Conservation (phyloP, 2,888 invertebrate genomes). For the Drosophila tripunctata region DNA sequence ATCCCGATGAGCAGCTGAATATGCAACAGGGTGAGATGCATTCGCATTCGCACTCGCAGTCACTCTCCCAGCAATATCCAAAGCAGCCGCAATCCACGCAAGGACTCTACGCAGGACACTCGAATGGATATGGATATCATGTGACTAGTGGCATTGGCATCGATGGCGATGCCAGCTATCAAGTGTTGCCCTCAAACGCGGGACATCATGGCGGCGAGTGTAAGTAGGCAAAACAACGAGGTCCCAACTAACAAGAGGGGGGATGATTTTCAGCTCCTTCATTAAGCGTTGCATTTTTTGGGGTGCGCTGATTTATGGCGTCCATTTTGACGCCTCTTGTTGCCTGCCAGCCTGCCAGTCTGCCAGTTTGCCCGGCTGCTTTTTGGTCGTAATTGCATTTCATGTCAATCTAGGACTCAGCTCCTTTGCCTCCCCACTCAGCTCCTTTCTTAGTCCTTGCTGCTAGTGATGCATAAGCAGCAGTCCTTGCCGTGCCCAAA, state of each 20-base stretch:
- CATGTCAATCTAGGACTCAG: constrained; percentile 68
- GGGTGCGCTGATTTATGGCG: constrained; percentile 66
- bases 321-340: constrained; percentile 68
- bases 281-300: constrained; percentile 63
- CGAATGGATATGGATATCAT: constrained; percentile 82
- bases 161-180: constrained; percentile 80
- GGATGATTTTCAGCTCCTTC: constrained; percentile 35
- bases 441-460: constrained; percentile 1
- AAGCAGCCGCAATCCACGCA: constrained; percentile 30
- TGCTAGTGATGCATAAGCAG: constrained; percentile 25
- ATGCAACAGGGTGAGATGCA: constrained; percentile 64
- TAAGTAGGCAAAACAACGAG: constrained; percentile 73
- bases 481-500: constrained; percentile 27
- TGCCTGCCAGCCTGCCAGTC: constrained; percentile 13
- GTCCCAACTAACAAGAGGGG: neutral
- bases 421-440: neutral
- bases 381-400: constrained; percentile 74
- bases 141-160: constrained; percentile 82
- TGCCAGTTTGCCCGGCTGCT: too few species aligned
- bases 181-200: constrained; percentile 78
- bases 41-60: too few species aligned
- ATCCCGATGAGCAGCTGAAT: constrained; percentile 77
- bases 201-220: constrained; percentile 78
- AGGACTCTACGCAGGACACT: constrained; percentile 28
- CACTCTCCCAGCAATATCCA: constrained; percentile 42